phyloP scores from a whole-genome alignment of 2,888 invertebrate species.

The Myathropa florea region DNA sequence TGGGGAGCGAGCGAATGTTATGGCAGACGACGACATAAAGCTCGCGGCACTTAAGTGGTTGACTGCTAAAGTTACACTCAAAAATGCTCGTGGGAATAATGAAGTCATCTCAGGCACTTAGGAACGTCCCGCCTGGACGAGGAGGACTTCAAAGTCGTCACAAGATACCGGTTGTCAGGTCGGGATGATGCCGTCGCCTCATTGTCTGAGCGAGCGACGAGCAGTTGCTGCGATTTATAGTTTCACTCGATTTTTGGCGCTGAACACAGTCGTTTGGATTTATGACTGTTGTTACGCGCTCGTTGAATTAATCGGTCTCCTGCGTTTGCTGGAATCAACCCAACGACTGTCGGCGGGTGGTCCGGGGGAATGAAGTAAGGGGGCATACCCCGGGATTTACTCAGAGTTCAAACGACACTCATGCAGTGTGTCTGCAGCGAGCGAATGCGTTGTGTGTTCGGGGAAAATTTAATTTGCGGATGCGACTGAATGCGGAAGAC shows the following conservation, averaged over 20 bases:
- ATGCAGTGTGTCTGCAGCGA: neutral
- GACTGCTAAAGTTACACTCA: constrained; percentile 31
- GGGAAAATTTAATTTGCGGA: neutral
- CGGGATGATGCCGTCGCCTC: neutral
- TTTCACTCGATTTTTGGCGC: neutral
- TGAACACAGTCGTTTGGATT: neutral
- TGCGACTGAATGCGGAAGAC: neutral
- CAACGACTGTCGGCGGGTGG: neutral
- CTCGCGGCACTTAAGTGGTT: constrained; percentile 25
- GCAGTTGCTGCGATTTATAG: neutral
- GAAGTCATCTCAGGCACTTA: constrained; percentile 5
- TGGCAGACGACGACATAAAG: constrained; percentile 24
- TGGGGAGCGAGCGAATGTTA: constrained; percentile 11
- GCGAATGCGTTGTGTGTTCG: neutral
- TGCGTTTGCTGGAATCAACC: neutral
- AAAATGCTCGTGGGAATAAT: constrained; percentile 29
- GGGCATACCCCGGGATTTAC: neutral
- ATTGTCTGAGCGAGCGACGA: neutral
- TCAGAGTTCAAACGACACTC: too few species aligned
- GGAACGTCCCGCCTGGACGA: neutral
- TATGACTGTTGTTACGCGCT: neutral
- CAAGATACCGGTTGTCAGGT: neutral
- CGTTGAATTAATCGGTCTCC: neutral
- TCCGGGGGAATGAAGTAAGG: neutral
- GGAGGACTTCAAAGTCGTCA: neutral